Conservation (phyloP, 2,113 vertebrate genomes). For the Eretmochelys imbricata region DNA sequence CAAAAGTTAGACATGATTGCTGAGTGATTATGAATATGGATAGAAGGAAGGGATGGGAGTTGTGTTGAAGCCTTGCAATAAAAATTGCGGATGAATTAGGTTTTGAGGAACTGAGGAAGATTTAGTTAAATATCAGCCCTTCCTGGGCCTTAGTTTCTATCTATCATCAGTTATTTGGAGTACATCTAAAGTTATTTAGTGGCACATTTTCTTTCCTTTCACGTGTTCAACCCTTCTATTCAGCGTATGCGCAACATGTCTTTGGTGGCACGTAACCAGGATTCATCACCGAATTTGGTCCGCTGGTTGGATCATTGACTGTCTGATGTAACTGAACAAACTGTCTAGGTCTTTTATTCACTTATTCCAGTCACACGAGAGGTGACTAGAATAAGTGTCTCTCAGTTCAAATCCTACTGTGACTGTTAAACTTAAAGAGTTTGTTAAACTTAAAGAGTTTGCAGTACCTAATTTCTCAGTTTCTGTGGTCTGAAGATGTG, state of each 20-base stretch:
- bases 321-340: neutral
- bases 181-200: neutral
- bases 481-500: too few relatives aligned
- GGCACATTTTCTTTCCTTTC: too few relatives aligned
- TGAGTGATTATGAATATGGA: neutral
- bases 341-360: neutral
- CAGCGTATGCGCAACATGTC: too few relatives aligned
- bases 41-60: neutral
- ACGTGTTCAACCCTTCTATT: too few relatives aligned
- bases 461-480: too few relatives aligned
- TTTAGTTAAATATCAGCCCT: neutral
- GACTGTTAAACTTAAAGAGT: neutral
- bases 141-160: neutral
- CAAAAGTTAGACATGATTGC: neutral
- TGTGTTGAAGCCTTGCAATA: neutral
- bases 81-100: neutral
- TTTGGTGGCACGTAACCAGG: too few relatives aligned
- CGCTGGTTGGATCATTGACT: too few relatives aligned
- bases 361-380: neutral
- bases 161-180: neutral
- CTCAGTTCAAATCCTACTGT: neutral
- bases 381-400: neutral
- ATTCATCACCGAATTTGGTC: too few relatives aligned
- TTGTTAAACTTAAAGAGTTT: neutral
- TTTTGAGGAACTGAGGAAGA: neutral